Evolutionary conservation across 1,140 invertebrate genomes (phyloP), one percentile per base, ranked within the genome.

Genomic region (Pseudomyrmex cubaensis): DNA sequence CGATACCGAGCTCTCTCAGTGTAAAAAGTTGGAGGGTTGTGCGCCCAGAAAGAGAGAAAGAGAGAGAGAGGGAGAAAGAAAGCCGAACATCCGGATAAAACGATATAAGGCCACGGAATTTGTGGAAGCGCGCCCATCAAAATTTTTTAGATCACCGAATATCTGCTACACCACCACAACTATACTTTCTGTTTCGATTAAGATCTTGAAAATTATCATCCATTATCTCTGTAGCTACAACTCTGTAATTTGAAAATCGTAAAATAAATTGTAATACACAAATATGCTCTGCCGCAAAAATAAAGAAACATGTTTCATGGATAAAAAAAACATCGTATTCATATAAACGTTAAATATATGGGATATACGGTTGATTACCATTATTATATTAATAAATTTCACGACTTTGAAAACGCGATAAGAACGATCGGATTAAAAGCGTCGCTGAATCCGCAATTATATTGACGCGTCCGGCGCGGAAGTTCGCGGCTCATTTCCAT

Each of bases 401-500:
- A 22, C 12, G 17, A 9, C 59, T 59, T 59, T 12, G 61, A 20
- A 62, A 10, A 54, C 12, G 48, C 17, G 50, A 35, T 22, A 52
- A 54, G 22, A 17, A 52, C 15, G 15, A 8, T 3, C 44, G 63
- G 62, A 69, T 78, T 25, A 70, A 48, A 78, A 59, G 15, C 10
- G 64, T 44, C 17, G 48, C 20, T 70, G 50, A 70, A 78, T 78
- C 64, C 76, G 54, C 66, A 56, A 72, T 80, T 70, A 80, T 59
- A 35, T 35, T 48, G 64, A 59, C 76, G 52, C 64, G 76, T 64
- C 76, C 20, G 66, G 66, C 20, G 54, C 76, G 20, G n/a, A 80
- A 80, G 48, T 80, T 80, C 44, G 66, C 66, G 44, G 54, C 54
- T 80, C 44, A 78, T 78, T 48, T 78, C 52, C 76, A 80, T 70